Base-by-base conservation (phyloP, 1,140 invertebrate species). In the Maconellicoccus hirsutus region DNA sequence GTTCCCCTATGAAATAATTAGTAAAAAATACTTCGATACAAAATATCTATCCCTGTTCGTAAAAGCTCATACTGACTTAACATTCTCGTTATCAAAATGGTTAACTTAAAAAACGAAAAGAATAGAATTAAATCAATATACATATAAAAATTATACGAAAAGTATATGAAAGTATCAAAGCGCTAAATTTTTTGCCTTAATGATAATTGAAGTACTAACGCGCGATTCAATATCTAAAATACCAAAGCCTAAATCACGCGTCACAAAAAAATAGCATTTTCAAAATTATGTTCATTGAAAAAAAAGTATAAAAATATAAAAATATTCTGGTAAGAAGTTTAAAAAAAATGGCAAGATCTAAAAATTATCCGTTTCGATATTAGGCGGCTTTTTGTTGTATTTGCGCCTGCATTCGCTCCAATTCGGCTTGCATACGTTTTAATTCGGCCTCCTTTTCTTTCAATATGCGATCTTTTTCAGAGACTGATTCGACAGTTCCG, bases 351-450 rank as follows among this genome's bases (percentile, higher is more conserved):
- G 61, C 61, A 66, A 66, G 61, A 26, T 23, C 21, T 16, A 61
- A 61, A n/a, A n/a, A n/a, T 21, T 71, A 74, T 59, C 66, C 21
- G 25, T 42, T 59, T 23, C 19, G 21, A 23, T 21, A 23, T 63
- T 73, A 73, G 19, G 66, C 63, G 7, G 71, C 66, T 77, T 90
- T 88, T 75, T 86, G 81, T 76, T 86, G 84, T 84, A 93, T 93
- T 80, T 93, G 89, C 0, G 90, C 92, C 81, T 98, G 91, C 93
- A 98, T 97, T 77, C 92, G 89, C 29, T 91, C 89, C 73, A 98
- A 79, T 87, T 96, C 93, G 80, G 96, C 93, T 79, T 97, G 93
- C 94, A 96, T 96, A 74, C 91, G 86, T 72, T 89, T 85, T 70
- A 96, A 80, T 79, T 96, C 92, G 0, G 91, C 91, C 78, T 94